phyloP scores from a whole-genome alignment of 1,140 invertebrate genomes.

The Kradibia gibbosae region DNA sequence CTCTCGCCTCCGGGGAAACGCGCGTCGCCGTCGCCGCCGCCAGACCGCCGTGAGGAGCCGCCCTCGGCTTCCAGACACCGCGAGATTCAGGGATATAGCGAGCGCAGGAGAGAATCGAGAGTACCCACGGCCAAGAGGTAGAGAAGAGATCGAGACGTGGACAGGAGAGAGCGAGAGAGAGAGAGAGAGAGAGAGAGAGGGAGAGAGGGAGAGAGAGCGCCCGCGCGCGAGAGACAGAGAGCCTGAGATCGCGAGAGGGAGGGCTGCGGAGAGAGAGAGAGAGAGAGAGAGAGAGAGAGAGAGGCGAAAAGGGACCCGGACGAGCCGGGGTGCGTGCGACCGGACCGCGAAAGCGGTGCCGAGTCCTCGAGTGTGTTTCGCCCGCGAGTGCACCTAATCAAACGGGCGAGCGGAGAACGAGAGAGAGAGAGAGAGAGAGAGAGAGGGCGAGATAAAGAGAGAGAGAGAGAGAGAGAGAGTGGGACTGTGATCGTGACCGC shows the following conservation, averaged over 20 bases:
- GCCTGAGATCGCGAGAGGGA: background rate
- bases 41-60: conserved; percentile 1
- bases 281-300: conserved; percentile 3
- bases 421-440: background rate
- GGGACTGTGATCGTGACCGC: conserved; percentile 17
- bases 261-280: background rate
- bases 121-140: too few relatives aligned
- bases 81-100: background rate
- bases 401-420: too few relatives aligned
- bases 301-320: background rate
- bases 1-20: background rate
- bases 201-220: background rate
- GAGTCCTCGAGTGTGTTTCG: background rate
- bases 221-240: background rate
- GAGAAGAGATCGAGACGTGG: too few relatives aligned
- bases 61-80: conserved; percentile 46
- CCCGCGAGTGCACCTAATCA: conserved; percentile 2
- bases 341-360: conserved; percentile 6
- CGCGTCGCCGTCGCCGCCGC: background rate
- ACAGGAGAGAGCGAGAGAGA: background rate
- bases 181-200: conserved; percentile 20
- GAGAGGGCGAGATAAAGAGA: background rate
- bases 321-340: background rate
- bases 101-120: too few relatives aligned
- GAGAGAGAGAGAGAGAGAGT: conserved; percentile 1